A percentile compares a stretch with the other conserved stretches of the same genome.
Conservation (phyloP, 2,888 invertebrate species). For the Cerastis rubricosa region DNA sequence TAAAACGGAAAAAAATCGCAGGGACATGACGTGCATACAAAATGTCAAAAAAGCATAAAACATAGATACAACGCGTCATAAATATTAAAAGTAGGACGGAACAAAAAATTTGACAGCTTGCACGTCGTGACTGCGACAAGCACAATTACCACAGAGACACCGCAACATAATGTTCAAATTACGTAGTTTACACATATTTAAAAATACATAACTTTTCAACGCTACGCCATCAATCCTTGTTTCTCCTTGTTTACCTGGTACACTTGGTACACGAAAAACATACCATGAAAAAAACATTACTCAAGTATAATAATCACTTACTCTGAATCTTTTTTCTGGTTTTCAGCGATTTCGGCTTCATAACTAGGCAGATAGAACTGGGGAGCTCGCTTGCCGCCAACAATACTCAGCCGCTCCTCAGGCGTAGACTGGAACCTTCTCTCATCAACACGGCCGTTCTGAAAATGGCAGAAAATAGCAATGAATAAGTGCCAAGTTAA, state of each 20-base stretch:
- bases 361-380: conserved; percentile 99
- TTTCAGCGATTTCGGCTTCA: conserved; percentile 98
- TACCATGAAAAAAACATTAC: too few relatives aligned
- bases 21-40: too few relatives aligned
- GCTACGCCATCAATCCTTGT: not conserved
- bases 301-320: conserved; percentile 88
- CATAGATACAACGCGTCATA: too few relatives aligned
- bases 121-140: too few relatives aligned
- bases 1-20: too few relatives aligned
- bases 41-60: too few relatives aligned
- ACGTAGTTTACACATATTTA: not conserved
- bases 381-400: conserved; percentile 99
- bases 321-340: conserved; percentile 99
- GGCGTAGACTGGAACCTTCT: conserved; percentile 97
- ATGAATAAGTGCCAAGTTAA: not conserved
- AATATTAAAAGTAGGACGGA: too few relatives aligned
- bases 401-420: conserved; percentile 97
- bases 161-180: too few relatives aligned
- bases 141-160: too few relatives aligned
- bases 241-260: not conserved
- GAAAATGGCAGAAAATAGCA: conserved; percentile 69
- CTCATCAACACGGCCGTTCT: conserved; percentile 97
- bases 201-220: not conserved
- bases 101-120: too few relatives aligned
- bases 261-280: not conserved